These are phyloP conservation scores for Benthosema pterotum DNA, from an alignment of 2,797 vertebrate species.

Conservation along the genomic window DNA sequence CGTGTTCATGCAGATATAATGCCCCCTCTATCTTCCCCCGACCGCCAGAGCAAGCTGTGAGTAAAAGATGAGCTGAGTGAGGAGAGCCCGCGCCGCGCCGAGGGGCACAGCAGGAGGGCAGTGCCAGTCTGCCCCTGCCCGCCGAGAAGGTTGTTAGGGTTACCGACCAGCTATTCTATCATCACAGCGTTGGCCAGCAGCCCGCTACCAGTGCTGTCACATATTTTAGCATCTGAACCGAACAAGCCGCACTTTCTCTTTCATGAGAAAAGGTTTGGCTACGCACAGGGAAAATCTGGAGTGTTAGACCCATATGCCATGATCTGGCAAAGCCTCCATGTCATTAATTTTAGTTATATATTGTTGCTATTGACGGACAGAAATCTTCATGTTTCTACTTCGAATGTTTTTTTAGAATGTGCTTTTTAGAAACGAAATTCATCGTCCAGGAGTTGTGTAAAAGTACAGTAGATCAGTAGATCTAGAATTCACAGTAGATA, in stretches of 20 bases:
- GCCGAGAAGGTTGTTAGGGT: slow-evolving; percentile 31
- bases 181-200: not conserved
- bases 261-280: slow-evolving; percentile 2
- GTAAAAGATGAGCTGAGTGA: slow-evolving; percentile 40
- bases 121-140: slow-evolving; percentile 39
- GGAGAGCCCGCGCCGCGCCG: slow-evolving; percentile 33
- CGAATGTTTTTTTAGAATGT: too few relatives aligned
- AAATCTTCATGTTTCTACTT: too few relatives aligned
- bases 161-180: slow-evolving; percentile 26
- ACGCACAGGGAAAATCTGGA: not conserved
- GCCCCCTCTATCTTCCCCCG: too few relatives aligned
- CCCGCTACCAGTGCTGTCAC: not conserved
- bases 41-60: slow-evolving; percentile 16
- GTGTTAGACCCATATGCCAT: too few relatives aligned
- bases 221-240: slow-evolving; percentile 7
- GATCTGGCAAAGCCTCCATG: too few relatives aligned
- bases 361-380: too few relatives aligned
- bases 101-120: slow-evolving; percentile 41
- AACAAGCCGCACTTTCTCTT: slow-evolving; percentile 20
- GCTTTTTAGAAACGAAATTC: too few relatives aligned
- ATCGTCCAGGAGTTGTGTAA: too few relatives aligned
- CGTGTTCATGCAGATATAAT: slow-evolving; percentile 3
- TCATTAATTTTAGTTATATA: too few relatives aligned
- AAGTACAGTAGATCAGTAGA: too few relatives aligned
- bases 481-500: too few relatives aligned